Base-by-base conservation (phyloP, 1,140 invertebrate species). In the Drosophila busckii region DNA sequence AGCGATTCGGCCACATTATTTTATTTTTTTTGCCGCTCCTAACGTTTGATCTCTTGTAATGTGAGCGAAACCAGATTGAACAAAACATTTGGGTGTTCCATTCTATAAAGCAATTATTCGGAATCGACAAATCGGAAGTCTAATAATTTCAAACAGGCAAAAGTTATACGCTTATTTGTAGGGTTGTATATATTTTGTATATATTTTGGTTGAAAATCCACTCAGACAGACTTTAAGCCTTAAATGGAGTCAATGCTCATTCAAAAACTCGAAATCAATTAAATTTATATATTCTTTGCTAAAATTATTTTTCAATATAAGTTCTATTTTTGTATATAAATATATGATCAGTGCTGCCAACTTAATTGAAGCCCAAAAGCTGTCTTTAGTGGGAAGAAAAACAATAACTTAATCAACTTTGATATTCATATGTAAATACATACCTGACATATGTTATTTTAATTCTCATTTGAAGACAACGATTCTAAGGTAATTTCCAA, bases 81-180 rank as follows among this genome's bases (percentile, higher is more conserved):
- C 69, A 71, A 71, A 67, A 69, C 62, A 65, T 71, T 65, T 76
- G 71, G 71, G 71, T 76, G 71, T 76, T 70, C 61, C 66, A 64
- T 76, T 76, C 65, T 76, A 55, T 25, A 32, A 49, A 40, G 35
- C 61, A 49, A 31, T 44, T 45, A 71, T 80, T 70, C 70, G 44
- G 70, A 75, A 75, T 38, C 32, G 26, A 29, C 46, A 56, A 66
- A 71, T 78, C 71, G 73, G 71, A 80, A 71, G 67, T 76, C 50
- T 67, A 56, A 53, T 32, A n/a, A n/a, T n/a, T n/a, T n/a, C n/a
- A n/a, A n/a, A n/a, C n/a, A n/a, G n/a, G n/a, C n/a, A n/a, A n/a
- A n/a, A n/a, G n/a, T n/a, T n/a, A n/a, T n/a, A 26, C 40, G 41
- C 34, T 32, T 23, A 60, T 54, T 60, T 45, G 56, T 54, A 54